phyloP scores from a whole-genome alignment of 2,113 vertebrate species.

The Drymodes brunneopygia region DNA sequence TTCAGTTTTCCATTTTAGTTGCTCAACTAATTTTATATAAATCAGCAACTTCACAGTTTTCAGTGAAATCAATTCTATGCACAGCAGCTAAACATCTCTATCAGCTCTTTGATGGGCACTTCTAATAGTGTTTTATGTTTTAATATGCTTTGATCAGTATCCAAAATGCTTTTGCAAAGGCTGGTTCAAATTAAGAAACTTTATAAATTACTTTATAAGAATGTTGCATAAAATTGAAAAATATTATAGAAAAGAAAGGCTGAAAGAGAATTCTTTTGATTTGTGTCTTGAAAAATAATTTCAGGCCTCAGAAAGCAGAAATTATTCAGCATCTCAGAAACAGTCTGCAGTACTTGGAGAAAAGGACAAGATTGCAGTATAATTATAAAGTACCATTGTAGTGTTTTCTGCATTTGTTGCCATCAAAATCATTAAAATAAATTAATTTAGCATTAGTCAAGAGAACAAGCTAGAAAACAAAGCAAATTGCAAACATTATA shows the following conservation, averaged over 20 bases:
- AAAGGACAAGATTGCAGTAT: not conserved
- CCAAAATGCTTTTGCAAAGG: not conserved
- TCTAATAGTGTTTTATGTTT: not conserved
- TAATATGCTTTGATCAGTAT: not conserved
- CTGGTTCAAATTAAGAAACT: not conserved
- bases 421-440: not conserved
- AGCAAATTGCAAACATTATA: not conserved
- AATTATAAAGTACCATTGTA: not conserved
- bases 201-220: not conserved
- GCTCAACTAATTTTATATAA: not conserved
- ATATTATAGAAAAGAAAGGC: not conserved
- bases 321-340: not conserved
- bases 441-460: not conserved
- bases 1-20: not conserved
- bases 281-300: not conserved
- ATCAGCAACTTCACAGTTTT: not conserved
- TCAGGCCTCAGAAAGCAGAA: not conserved
- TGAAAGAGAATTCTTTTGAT: not conserved
- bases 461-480: not conserved
- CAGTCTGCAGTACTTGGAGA: not conserved
- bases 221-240: not conserved
- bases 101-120: not conserved
- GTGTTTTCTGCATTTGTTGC: not conserved
- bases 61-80: not conserved
- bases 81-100: not conserved